Percentiles rank a stretch among this genome's conserved stretches.
Conservation (phyloP, 2,113 vertebrate genomes). For the Nerophis lumbriciformis region DNA sequence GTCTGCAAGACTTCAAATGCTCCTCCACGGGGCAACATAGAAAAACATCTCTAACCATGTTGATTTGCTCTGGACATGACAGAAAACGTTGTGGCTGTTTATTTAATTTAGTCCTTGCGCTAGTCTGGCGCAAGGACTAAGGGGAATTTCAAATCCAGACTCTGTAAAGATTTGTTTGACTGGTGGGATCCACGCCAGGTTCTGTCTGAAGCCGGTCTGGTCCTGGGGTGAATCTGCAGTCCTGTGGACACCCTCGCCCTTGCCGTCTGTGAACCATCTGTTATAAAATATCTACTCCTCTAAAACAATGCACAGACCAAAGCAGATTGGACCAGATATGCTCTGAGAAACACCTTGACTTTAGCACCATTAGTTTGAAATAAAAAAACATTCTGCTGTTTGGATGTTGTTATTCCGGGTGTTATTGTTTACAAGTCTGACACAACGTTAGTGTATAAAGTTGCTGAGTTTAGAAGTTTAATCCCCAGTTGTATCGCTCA, state of each 20-base stretch:
- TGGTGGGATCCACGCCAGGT: constrained; percentile 44
- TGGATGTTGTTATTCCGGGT: constrained; percentile 26
- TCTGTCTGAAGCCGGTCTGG: constrained; percentile 48
- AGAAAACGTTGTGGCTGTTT: constrained; percentile 38
- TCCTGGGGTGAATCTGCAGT: constrained; percentile 46
- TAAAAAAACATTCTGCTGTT: constrained; percentile 42
- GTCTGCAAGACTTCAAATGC: constrained; percentile 17
- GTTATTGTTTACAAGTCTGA: constrained; percentile 25
- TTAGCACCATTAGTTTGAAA: constrained; percentile 20
- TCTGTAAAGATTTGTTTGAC: constrained; percentile 39
- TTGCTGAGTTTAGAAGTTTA: constrained; percentile 38
- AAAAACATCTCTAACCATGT: constrained; percentile 30
- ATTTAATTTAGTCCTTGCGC: constrained; percentile 29
- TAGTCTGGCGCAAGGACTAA: constrained; percentile 33
- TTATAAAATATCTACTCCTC: constrained; percentile 42
- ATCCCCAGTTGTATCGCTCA: constrained; percentile 41
- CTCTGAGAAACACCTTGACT: constrained; percentile 49
- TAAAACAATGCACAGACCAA: constrained; percentile 50
- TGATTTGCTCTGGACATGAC: constrained; percentile 31
- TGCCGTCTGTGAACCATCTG: constrained; percentile 64
- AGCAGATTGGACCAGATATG: constrained; percentile 50
- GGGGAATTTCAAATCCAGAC: constrained; percentile 43
- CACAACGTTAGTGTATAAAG: constrained; percentile 55
- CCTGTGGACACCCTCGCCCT: constrained; percentile 41
- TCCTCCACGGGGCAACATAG: constrained; percentile 33